Conservation (phyloP, 1,140 invertebrate genomes). For the Scaptodrosophila lebanonensis region DNA sequence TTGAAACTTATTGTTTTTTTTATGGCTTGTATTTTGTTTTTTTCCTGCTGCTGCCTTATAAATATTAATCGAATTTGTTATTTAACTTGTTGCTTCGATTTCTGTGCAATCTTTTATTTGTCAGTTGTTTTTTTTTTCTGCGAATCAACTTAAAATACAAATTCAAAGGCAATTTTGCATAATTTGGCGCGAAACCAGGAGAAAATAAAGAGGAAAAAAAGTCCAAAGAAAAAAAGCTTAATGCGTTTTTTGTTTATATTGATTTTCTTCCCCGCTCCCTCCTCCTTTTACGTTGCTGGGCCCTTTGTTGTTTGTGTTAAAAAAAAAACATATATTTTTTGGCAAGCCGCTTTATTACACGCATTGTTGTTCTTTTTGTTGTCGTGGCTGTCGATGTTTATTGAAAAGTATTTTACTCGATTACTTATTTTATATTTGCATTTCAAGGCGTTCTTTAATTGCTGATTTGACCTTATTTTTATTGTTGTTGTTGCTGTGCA, state of each 20-base stretch:
- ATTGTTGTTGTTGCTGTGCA: conserved; percentile 9
- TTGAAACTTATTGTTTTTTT: conserved; percentile 24
- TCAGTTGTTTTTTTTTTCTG: conserved; percentile 20
- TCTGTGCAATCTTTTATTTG: conserved; percentile 37
- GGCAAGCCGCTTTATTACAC: background rate
- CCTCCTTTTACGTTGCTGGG: too few relatives aligned
- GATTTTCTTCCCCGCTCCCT: too few relatives aligned
- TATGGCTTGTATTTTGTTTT: background rate
- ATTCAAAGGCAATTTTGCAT: conserved; percentile 36
- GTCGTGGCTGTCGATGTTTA: too few relatives aligned
- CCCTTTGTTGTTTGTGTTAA: conserved; percentile 5
- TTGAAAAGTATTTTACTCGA: too few relatives aligned
- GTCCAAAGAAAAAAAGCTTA: conserved; percentile 7
- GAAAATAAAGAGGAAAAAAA: conserved; percentile 3
- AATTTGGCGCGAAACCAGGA: conserved; percentile 26
- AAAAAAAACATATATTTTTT: too few relatives aligned
- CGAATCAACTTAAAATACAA: too few relatives aligned
- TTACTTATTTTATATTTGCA: too few relatives aligned
- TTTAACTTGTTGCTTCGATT: conserved; percentile 65
- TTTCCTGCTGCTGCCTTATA: conserved; percentile 50
- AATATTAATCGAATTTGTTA: conserved; percentile 70
- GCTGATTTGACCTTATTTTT: conserved; percentile 59
- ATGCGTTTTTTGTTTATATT: conserved; percentile 8
- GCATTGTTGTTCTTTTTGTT: conserved; percentile 11
- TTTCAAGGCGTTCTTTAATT: conserved; percentile 43